Evolutionary conservation across 2,888 invertebrate genomes (phyloP), one percentile per base, ranked within the genome.

Genomic region (Orchesellides sinensis): DNA sequence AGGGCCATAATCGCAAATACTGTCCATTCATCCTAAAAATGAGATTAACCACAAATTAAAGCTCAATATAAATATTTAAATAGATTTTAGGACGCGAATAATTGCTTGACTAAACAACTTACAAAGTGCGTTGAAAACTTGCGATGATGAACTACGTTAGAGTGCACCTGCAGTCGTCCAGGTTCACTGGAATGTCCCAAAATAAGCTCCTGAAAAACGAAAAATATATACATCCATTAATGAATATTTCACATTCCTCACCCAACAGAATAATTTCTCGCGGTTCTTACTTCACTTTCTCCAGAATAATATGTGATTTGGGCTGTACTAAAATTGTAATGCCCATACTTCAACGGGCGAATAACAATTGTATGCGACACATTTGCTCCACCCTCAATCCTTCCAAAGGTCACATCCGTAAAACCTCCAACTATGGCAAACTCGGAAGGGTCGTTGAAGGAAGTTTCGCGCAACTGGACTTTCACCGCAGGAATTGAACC

Each of bases 301-400:
- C 47, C 69, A 1, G 52, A 52, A 12, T 14, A 19, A 21, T 69
- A 69, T 1, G 52, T 35, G 21, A 69, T 23, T 25, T 35, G 19
- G 1, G 52, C 69, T 2, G 49, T 14, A 5, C 2, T n/a, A 35
- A 69, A 14, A 12, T 35, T n/a, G 8, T n/a, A 8, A 0, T 17
- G 52, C 14, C 69, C 69, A 25, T 17, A 35, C 23, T 17, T 2
- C 25, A 59, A 12, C 2, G 99, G 98, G 83, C 95, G 92, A 14
- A 98, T 94, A 5, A 98, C 95, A 17, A 98, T 95, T 4, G 96
- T 95, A 90, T 99, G 98, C 0, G 96, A 94, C 1, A 97, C 95
- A 91, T 99, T 99, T 14, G 95, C 94, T 89, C 95, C 95, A 5
- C 98, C 97, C 14, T 96, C 94, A 89, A 99, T 96, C 88, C 97